Evolutionary conservation across 2,113 vertebrate species (phyloP).

Genomic region (Tinamus guttatus): DNA sequence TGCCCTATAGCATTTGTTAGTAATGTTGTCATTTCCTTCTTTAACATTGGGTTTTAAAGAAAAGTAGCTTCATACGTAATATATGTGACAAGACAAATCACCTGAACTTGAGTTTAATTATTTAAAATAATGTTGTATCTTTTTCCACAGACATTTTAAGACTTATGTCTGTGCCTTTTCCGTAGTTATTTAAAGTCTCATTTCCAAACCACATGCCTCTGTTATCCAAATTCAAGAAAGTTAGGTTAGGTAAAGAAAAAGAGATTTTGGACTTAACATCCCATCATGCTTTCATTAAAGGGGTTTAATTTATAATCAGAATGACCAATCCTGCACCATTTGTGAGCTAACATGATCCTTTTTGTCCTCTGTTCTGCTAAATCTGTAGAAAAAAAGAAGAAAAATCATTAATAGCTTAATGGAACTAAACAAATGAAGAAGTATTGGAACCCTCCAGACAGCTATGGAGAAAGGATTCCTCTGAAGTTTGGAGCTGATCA

Average conservation of each 20-base stretch:
- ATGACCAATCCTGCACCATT: not conserved
- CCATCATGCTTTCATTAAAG: not conserved
- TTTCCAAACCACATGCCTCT: conserved; percentile 11
- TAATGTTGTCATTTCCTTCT: not conserved
- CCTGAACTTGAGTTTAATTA: conserved; percentile 2
- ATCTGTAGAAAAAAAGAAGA: not conserved
- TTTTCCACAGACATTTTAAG: conserved; percentile 11
- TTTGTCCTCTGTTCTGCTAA: not conserved
- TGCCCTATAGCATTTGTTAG: conserved; percentile 20
- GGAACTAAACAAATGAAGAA: not conserved
- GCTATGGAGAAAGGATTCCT: not conserved
- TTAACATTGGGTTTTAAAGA: not conserved
- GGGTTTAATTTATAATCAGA: not conserved
- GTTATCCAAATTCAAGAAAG: not conserved
- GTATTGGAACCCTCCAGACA: not conserved
- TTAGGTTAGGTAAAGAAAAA: not conserved
- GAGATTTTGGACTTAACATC: not conserved
- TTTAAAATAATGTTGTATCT: not conserved
- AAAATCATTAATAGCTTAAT: not conserved
- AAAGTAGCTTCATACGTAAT: conserved; percentile 8
- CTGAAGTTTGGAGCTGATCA: not conserved
- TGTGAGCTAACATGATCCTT: not conserved
- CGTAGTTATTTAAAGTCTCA: not conserved
- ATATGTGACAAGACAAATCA: conserved; percentile 39
- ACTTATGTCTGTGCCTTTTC: not conserved